Conservation (phyloP, 2,113 vertebrate genomes). For the Hyperoodon ampullatus region DNA sequence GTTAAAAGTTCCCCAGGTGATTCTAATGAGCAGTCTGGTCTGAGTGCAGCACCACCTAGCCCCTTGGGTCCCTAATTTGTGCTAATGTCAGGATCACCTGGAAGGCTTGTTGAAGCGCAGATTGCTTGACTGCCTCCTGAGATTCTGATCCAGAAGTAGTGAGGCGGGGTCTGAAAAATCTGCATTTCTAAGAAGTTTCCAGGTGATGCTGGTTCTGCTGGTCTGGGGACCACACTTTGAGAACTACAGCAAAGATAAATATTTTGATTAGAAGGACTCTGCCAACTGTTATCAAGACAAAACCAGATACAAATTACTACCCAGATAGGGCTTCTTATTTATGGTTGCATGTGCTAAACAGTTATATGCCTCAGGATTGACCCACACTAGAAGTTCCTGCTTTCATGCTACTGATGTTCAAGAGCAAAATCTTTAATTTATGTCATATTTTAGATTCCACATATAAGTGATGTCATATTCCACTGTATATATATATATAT, state of each 20-base stretch:
- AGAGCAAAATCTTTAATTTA: neutral
- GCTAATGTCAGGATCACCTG: neutral
- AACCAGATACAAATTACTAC: neutral
- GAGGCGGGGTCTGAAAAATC: neutral
- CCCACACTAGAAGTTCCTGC: slow-evolving; percentile 31
- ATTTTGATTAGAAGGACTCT: slow-evolving; percentile 8
- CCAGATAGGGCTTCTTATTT: neutral
- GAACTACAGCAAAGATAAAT: neutral
- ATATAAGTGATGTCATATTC: neutral
- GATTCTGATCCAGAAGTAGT: neutral
- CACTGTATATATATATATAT: neutral
- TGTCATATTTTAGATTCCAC: neutral
- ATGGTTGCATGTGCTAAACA: neutral
- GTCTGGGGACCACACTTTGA: neutral
- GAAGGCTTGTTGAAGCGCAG: neutral
- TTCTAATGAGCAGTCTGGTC: neutral
- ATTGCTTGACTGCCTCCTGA: neutral
- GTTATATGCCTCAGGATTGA: neutral
- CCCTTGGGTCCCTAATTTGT: neutral
- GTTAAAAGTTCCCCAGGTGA: neutral
- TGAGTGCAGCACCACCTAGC: neutral
- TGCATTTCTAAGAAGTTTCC: neutral
- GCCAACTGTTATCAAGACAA: slow-evolving; percentile 26
- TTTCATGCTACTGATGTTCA: neutral
- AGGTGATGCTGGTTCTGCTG: neutral